Percentiles rank a stretch among this genome's conserved stretches.
Evolutionary conservation across 2,797 vertebrate genomes (phyloP).

Genomic region (Rhyacichthys aspro): DNA sequence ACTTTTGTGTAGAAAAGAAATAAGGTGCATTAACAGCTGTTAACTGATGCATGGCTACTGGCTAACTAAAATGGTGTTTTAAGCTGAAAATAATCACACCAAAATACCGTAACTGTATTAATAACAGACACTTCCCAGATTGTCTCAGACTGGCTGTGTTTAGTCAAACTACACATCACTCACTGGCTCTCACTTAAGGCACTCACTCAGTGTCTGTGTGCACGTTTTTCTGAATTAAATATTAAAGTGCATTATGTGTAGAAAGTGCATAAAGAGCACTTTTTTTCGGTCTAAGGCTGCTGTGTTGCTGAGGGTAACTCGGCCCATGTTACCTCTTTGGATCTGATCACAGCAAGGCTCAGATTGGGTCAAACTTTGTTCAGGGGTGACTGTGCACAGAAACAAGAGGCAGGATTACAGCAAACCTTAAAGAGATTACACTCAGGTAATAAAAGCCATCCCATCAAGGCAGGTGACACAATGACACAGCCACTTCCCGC

Average conservation of each 20-base stretch:
- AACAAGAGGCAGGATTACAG: constrained; percentile 17
- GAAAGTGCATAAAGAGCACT: constrained; percentile 11
- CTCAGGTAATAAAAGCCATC: background rate
- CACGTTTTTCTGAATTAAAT: constrained; percentile 1
- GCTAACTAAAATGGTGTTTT: too few relatives aligned
- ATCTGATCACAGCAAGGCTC: constrained; percentile 4
- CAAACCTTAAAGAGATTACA: constrained; percentile 14
- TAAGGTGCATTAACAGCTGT: too few relatives aligned
- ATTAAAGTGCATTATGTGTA: constrained; percentile 11
- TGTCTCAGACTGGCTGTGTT: too few relatives aligned
- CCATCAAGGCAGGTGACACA: background rate
- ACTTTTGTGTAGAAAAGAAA: too few relatives aligned
- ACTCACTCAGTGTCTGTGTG: too few relatives aligned
- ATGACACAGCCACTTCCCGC: constrained; percentile 9
- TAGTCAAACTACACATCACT: too few relatives aligned
- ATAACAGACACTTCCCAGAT: too few relatives aligned
- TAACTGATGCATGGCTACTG: too few relatives aligned
- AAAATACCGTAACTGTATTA: too few relatives aligned
- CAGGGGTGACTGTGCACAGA: constrained; percentile 25
- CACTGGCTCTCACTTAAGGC: too few relatives aligned
- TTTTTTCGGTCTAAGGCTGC: background rate
- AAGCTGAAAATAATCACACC: too few relatives aligned
- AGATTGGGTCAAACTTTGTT: constrained; percentile 4
- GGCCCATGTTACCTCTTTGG: background rate
- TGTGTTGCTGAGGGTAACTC: constrained; percentile 8